Evolutionary conservation across 2,113 vertebrate genomes (phyloP), one percentile per base, ranked within the genome.

Genomic region (Callithrix jacchus): DNA sequence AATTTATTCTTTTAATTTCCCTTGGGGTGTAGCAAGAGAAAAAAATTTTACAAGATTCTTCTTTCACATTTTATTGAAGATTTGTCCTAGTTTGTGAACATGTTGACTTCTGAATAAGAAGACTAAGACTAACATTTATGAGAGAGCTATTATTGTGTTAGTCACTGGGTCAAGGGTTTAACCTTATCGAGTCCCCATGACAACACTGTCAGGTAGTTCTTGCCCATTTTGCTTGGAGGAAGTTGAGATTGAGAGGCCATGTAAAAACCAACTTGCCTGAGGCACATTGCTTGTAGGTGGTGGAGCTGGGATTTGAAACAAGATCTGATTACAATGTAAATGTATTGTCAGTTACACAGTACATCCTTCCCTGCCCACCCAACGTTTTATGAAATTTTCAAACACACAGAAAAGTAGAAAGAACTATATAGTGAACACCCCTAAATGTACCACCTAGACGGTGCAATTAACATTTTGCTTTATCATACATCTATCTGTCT

Each of bases 1-100:
- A 97, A 97, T 97, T 96, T 97, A 81, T 96, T 70, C 96, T 92
- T 93, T 95, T 97, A 97, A 97, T 97, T 98, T 98, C 96, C 98
- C 96, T 49, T 18, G 94, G 80, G 95, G 70, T 77, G 27, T 64
- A 91, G 93, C 58, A 52, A 85, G 83, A 91, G 66, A 52, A 87
- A 92, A 92, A 90, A 86, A 37, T 76, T 74, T 80, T 47, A 61
- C 18, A 96, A 93, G 92, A 87, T 47, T 83, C 66, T 94, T 93
- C 76, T 89, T 94, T 91, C 76, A 18, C 42, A 58, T 84, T 91
- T 94, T 66, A 77, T 54, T 82, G 76, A 87, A 94, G 89, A 54
- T 81, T 89, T 95, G 93, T 76, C 95, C 97, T 92, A 97, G 68
- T 97, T 97, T 97, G 80, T 94, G 49, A 64, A 8, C 79, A 20